Percentiles rank a stretch among this genome's conserved stretches.
Evolutionary conservation across 1,140 invertebrate genomes (phyloP).

Genomic region (Pseudomyrmex dendroicus): DNA sequence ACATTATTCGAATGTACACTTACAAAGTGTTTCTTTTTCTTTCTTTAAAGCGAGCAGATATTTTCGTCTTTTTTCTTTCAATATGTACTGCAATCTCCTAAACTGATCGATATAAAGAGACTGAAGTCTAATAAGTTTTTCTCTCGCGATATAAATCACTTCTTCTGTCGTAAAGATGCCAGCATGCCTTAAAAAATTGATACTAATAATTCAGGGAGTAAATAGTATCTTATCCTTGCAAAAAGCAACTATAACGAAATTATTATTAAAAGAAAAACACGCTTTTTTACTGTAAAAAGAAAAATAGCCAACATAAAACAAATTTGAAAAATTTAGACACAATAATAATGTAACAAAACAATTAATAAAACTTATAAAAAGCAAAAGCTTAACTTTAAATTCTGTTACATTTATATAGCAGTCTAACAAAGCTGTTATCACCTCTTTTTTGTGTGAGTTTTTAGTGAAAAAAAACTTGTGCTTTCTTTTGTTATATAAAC

Average conservation of each 20-base stretch:
- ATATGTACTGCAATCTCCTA: conserved; percentile 89
- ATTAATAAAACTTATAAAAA: neutral
- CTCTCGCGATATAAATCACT: conserved; percentile 90
- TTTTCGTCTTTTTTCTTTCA: conserved; percentile 90
- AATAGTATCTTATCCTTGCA: conserved; percentile 68
- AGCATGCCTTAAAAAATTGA: conserved; percentile 89
- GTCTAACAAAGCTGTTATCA: too few relatives aligned
- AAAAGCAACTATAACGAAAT: conserved; percentile 74
- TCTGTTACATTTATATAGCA: neutral
- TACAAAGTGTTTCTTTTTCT: conserved; percentile 93
- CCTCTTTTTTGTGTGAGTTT: too few relatives aligned
- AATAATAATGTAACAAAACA: neutral
- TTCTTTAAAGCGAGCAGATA: conserved; percentile 91
- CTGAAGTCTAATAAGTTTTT: conserved; percentile 92
- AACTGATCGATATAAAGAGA: conserved; percentile 94
- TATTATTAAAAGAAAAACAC: conserved; percentile 5
- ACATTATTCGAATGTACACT: conserved; percentile 71
- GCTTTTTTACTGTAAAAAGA: conserved; percentile 4
- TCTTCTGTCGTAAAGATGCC: conserved; percentile 95
- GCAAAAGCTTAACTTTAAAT: neutral
- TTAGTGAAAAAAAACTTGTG: too few relatives aligned
- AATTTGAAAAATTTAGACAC: neutral
- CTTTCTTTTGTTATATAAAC: too few relatives aligned
- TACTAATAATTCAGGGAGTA: conserved; percentile 81
- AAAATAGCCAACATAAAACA: neutral